Evolutionary conservation across 2,113 vertebrate genomes (phyloP).

Genomic region (Chunga burmeisteri): DNA sequence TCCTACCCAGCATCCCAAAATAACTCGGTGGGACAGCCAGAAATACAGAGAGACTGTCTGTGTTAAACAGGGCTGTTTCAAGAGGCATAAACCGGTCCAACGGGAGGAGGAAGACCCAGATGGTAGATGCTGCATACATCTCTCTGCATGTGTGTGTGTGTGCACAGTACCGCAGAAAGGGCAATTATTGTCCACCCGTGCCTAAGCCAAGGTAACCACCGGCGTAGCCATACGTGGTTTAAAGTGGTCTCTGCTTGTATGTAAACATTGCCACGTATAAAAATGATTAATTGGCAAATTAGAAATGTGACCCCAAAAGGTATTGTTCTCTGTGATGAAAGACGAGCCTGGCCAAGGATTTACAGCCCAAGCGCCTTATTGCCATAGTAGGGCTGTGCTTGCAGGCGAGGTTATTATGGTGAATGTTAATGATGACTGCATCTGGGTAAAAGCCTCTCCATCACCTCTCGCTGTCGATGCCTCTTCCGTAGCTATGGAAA

Average conservation of each 20-base stretch:
- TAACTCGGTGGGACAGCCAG: neutral
- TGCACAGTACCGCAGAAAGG: neutral
- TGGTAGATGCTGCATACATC: accelerated
- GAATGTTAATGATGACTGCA: slow-evolving; percentile 10
- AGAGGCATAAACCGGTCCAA: neutral
- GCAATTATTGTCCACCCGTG: neutral
- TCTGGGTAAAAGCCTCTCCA: slow-evolving; percentile 9
- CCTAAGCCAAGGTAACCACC: neutral
- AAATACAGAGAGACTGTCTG: neutral
- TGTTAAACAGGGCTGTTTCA: neutral
- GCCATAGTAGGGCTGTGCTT: neutral
- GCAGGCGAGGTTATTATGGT: neutral
- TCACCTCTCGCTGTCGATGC: neutral
- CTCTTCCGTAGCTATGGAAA: slow-evolving; percentile 18
- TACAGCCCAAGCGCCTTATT: neutral
- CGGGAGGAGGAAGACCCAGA: neutral
- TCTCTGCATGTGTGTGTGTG: too few relatives aligned
- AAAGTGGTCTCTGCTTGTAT: neutral
- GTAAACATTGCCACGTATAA: neutral
- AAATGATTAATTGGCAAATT: neutral
- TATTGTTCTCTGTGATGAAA: neutral
- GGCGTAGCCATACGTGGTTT: accelerated
- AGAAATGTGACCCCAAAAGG: neutral
- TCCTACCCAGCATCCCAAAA: neutral
- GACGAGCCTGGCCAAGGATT: neutral